These are phyloP conservation scores for Odiellus spinosus DNA, from an alignment of 2,888 invertebrate genomes.

Conservation along the genomic window DNA sequence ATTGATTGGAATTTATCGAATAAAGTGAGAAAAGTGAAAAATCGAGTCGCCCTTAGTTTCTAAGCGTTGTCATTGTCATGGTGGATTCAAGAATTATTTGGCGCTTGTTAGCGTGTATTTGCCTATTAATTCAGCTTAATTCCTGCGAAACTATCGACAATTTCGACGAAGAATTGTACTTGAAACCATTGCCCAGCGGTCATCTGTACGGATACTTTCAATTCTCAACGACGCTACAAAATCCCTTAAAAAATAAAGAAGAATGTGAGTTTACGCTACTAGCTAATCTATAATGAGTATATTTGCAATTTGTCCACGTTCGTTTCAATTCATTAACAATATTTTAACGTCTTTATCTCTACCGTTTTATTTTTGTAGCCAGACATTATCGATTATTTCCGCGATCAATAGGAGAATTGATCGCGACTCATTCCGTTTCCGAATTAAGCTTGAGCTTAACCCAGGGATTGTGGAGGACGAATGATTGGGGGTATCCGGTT, in stretches of 20 bases:
- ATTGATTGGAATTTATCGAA: too few relatives aligned
- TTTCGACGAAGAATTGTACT: slow-evolving; percentile 71
- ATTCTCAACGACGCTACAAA: slow-evolving; percentile 63
- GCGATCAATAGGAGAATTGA: slow-evolving; percentile 69
- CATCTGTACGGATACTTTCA: slow-evolving; percentile 81
- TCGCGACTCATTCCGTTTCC: slow-evolving; percentile 59
- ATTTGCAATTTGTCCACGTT: too few relatives aligned
- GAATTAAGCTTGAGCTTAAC: slow-evolving; percentile 83
- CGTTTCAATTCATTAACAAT: too few relatives aligned
- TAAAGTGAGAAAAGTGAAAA: too few relatives aligned
- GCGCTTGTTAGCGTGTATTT: too few relatives aligned
- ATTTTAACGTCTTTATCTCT: too few relatives aligned
- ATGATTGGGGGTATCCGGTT: slow-evolving; percentile 86
- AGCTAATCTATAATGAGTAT: too few relatives aligned
- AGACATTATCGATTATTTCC: slow-evolving; percentile 75
- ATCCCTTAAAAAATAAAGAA: background rate
- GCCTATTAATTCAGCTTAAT: too few relatives aligned
- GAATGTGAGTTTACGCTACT: slow-evolving; percentile 6
- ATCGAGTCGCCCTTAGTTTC: too few relatives aligned
- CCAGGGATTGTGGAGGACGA: slow-evolving; percentile 84
- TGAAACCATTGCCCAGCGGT: slow-evolving; percentile 66
- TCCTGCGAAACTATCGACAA: slow-evolving; percentile 36
- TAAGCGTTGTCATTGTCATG: too few relatives aligned
- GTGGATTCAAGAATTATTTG: too few relatives aligned
- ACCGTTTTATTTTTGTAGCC: too few relatives aligned